These are phyloP conservation scores for Drosophila kohkoa DNA, from an alignment of 1,140 invertebrate species.

Conservation along the genomic window DNA sequence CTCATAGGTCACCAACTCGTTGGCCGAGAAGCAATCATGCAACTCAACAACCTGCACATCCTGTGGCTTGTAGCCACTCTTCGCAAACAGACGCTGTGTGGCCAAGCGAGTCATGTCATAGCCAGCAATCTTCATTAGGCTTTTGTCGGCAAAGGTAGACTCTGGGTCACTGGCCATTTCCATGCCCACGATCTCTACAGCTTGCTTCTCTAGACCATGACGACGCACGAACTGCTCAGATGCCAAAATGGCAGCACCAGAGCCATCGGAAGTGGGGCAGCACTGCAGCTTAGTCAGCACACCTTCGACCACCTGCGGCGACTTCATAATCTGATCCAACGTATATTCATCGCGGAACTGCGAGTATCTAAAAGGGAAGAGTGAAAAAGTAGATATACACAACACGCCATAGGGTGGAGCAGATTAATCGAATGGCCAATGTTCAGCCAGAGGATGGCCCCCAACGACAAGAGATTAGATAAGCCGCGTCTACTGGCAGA, in stretches of 20 bases:
- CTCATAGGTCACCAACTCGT: constrained; percentile 99
- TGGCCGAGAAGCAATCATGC: constrained; percentile 99
- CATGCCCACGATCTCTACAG: constrained; percentile 98
- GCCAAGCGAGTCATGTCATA: constrained; percentile 98
- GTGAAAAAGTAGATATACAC: not conserved
- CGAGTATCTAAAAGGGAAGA: constrained; percentile 88
- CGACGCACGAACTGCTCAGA: constrained; percentile 95
- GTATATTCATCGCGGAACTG: constrained; percentile 96
- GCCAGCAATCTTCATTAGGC: constrained; percentile 96
- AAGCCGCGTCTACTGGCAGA: not conserved
- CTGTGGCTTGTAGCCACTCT: constrained; percentile 90
- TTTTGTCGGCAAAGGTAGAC: constrained; percentile 90
- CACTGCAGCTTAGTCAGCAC: constrained; percentile 98
- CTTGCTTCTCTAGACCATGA: constrained; percentile 92
- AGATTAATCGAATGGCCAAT: constrained; percentile 20
- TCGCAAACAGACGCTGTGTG: constrained; percentile 92
- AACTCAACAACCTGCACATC: constrained; percentile 98
- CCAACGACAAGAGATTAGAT: constrained; percentile 41
- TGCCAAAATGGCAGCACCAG: constrained; percentile 95
- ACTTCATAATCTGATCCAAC: constrained; percentile 94
- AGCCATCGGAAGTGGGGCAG: constrained; percentile 98
- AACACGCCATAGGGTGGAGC: not conserved
- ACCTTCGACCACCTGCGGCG: constrained; percentile 94
- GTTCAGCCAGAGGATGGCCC: constrained; percentile 60
- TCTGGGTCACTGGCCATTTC: constrained; percentile 97